Evolutionary conservation across 2,113 vertebrate species (phyloP).

Genomic region (Alosa alosa): DNA sequence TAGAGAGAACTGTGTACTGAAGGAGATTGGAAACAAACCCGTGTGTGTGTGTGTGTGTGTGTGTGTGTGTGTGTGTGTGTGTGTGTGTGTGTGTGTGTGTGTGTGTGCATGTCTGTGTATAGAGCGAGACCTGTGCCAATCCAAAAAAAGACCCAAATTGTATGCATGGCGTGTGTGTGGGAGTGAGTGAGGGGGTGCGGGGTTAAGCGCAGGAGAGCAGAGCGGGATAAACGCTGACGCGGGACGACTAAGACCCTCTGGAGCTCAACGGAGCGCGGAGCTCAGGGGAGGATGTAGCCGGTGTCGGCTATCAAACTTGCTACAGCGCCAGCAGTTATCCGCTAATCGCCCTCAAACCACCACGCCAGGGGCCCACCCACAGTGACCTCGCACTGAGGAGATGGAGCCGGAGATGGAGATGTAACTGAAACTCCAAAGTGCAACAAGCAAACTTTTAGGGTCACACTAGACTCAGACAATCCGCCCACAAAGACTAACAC

Average conservation of each 20-base stretch:
- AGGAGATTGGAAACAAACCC: neutral
- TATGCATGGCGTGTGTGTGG: constrained; percentile 2
- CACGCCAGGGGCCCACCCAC: neutral
- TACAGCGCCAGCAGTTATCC: neutral
- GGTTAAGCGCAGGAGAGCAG: neutral
- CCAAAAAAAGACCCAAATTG: neutral
- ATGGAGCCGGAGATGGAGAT: neutral
- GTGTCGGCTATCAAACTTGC: neutral
- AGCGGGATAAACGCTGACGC: neutral
- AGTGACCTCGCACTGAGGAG: too few species aligned
- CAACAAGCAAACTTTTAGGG: too few species aligned
- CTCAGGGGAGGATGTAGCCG: neutral
- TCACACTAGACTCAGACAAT: too few species aligned
- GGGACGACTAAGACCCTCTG: neutral
- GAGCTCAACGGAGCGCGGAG: neutral
- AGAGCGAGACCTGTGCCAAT: neutral
- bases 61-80: neutral
- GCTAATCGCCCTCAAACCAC: neutral
- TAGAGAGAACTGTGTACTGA: neutral
- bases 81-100: constrained; percentile 8
- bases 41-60: neutral
- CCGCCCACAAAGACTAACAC: too few species aligned
- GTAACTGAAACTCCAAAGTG: too few species aligned
- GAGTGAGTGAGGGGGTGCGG: neutral
- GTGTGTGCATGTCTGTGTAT: neutral